Evolutionary conservation across 2,113 vertebrate genomes (phyloP).

Genomic region (Pantherophis guttatus): DNA sequence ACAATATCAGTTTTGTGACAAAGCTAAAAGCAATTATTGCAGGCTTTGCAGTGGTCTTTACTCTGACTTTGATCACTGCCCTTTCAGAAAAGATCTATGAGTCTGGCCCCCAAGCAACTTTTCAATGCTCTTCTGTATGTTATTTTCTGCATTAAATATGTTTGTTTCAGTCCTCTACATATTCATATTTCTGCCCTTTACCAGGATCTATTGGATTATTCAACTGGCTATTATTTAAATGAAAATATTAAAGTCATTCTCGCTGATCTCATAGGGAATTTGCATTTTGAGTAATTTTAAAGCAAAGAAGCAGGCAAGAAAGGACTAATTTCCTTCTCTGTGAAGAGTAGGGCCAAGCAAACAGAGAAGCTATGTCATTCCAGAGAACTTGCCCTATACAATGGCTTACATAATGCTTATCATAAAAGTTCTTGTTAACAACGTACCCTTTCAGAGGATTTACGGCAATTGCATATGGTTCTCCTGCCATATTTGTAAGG

Average conservation of each 20-base stretch:
- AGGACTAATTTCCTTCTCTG: background rate
- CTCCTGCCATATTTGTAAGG: slow-evolving; percentile 92
- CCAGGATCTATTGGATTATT: background rate
- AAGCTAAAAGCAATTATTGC: background rate
- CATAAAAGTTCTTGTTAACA: background rate
- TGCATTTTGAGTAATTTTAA: background rate
- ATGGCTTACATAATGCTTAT: background rate
- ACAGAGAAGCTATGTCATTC: background rate
- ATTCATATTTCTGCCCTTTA: background rate
- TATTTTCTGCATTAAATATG: background rate
- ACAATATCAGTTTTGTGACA: background rate
- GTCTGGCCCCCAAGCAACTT: background rate
- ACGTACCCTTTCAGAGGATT: slow-evolving; percentile 90
- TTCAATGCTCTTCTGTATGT: background rate
- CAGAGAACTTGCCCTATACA: background rate
- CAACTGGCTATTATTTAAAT: background rate
- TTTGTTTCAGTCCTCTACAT: background rate
- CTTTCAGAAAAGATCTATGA: background rate
- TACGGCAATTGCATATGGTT: slow-evolving; percentile 93
- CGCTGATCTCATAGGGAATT: background rate
- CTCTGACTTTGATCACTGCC: background rate
- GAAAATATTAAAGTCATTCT: background rate
- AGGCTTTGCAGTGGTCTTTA: background rate
- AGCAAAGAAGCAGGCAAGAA: background rate
- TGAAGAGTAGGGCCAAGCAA: background rate